Evolutionary conservation across 2,113 vertebrate genomes (phyloP), one percentile per base, ranked within the genome.

Genomic region (Zosterops hypoxanthus): DNA sequence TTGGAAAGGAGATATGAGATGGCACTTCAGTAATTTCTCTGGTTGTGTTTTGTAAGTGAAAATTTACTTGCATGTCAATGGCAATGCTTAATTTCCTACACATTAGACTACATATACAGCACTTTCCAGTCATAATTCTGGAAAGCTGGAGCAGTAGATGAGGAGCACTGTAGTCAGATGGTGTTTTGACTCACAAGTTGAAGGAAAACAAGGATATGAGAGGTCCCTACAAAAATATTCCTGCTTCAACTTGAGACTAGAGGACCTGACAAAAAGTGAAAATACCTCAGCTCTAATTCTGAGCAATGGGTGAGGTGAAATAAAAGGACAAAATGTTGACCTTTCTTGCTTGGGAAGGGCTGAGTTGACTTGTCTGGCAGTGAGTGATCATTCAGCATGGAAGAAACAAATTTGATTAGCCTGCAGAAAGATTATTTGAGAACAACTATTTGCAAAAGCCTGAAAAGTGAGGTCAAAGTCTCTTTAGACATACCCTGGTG

Each of bases 401-500:
- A 86, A 63, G 42, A 68, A 71, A 36, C 55, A 92, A 92, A 90
- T 19, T 18, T 68, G 52, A 96, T 61, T n/a, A 94, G 49, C 33
- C 9, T 44, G 64, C 33, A 92, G 82, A 96, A 94, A 90, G 71
- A 81, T 87, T 73, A 63, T 70, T 87, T 90, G 68, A 71, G 53
- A 83, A 70, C 0, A 5, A 29, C 34, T 70, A 11, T 68, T 16
- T 82, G 22, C 33, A 77, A 86, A 83, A 86, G 14, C 22, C 70
- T 90, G 50, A 87, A 85, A 64, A 90, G 14, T 41, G 64, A 90
- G 79, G 87, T 73, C 60, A 93, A 13, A 52, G 20, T 93, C 23
- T 95, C 66, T 90, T 80, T 63, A 69, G 41, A 50, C 46, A 57
- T 64, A 60, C 33, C 36, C 12, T n/a, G 12, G 33, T 95, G 55